A percentile compares a stretch with the other conserved stretches of the same genome.
These are phyloP conservation scores for Mormyrus lacerda DNA, from an alignment of 2,113 vertebrate species.

Conservation along the genomic window DNA sequence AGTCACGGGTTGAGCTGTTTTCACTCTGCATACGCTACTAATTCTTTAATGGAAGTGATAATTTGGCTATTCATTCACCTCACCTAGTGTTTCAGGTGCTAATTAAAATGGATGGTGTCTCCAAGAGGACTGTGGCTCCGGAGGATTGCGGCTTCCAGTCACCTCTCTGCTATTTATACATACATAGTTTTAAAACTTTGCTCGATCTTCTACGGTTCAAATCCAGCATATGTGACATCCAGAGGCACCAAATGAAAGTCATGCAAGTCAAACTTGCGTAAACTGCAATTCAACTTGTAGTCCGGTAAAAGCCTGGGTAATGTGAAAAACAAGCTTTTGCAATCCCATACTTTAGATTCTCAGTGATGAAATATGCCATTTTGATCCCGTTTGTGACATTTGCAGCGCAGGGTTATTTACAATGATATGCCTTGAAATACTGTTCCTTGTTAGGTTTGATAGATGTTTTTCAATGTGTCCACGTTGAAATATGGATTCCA, in stretches of 20 bases:
- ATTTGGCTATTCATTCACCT: background rate
- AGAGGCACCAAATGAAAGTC: background rate
- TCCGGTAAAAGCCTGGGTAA: background rate
- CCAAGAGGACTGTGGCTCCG: background rate
- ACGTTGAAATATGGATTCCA: background rate
- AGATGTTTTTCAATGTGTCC: background rate
- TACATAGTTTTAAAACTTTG: background rate
- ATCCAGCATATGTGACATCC: background rate
- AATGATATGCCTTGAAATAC: background rate
- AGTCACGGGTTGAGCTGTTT: background rate
- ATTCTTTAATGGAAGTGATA: constrained; percentile 3
- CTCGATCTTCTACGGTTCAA: background rate
- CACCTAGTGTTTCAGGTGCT: background rate
- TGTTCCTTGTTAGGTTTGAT: constrained; percentile 3
- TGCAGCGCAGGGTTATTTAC: background rate
- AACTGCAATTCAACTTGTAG: background rate
- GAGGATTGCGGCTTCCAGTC: background rate
- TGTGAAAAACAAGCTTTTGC: background rate
- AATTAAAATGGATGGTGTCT: constrained; percentile 4
- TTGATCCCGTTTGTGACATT: background rate
- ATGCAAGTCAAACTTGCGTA: background rate
- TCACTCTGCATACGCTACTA: background rate
- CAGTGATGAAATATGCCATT: background rate
- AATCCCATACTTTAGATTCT: background rate
- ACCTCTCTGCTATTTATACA: background rate